A percentile compares a stretch with the other conserved stretches of the same genome.
Conservation (phyloP, 1,140 invertebrate species). For the Hestina assimilis region DNA sequence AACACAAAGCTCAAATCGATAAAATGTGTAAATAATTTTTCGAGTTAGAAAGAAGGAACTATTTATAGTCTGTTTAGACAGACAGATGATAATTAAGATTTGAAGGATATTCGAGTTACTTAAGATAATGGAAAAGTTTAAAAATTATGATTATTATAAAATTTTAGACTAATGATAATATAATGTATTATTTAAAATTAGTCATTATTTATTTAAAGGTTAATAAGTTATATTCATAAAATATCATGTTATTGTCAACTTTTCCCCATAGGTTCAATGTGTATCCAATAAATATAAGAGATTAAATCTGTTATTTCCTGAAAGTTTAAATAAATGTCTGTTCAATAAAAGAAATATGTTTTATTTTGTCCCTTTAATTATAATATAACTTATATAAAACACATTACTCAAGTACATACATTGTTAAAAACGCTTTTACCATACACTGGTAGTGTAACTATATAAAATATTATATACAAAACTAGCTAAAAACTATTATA, state of each 20-base stretch:
- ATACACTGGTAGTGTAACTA: too few species aligned
- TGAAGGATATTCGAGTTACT: too few species aligned
- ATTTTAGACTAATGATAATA: too few species aligned
- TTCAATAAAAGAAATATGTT: constrained; percentile 52
- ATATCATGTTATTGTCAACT: neutral
- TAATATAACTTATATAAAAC: neutral
- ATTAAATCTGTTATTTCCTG: constrained; percentile 61
- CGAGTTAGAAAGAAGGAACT: too few species aligned
- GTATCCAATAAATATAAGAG: neutral
- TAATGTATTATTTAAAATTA: neutral
- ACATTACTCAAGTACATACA: neutral
- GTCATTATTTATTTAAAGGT: neutral
- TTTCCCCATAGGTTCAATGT: neutral
- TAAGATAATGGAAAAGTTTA: too few species aligned
- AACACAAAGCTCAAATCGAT: too few species aligned
- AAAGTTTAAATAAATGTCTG: constrained; percentile 76
- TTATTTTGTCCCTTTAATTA: constrained; percentile 32
- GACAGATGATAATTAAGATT: too few species aligned
- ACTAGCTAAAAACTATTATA: constrained; percentile 53
- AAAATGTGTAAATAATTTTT: too few species aligned
- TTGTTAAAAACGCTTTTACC: too few species aligned
- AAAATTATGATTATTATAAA: too few species aligned
- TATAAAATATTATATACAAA: neutral
- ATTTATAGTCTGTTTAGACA: too few species aligned
- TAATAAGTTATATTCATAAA: neutral